Evolutionary conservation across 2,113 vertebrate species (phyloP), one percentile per base, ranked within the genome.

Genomic region (Merops nubicus): DNA sequence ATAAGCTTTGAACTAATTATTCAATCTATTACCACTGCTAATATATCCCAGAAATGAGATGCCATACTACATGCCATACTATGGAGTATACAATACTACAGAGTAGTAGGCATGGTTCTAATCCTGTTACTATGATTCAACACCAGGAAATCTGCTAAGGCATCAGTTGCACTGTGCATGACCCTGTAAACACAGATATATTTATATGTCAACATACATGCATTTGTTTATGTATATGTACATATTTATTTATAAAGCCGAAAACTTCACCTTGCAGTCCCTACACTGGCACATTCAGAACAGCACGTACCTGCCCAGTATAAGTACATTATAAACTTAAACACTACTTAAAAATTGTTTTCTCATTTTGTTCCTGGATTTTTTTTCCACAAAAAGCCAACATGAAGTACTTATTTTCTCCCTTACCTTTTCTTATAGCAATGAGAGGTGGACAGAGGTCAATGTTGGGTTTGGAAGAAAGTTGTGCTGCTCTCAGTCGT

Each of bases 361-460:
- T 81, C 38, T 54, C 28, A 8, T 29, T 81, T 60, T 53, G 12
- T 45, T 81, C 36, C 22, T 64, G 13, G 4, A 45, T 2, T 43
- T 57, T 31, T 69, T 48, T 85, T 9, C 36, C 17, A 33, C 12
- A 62, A 8, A 82, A 85, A 51, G 20, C 5, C 18, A 45, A 56
- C 10, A 53, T 15, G 7, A 94, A 62, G 14, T 48, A 45, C 13
- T 72, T 45, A 19, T 53, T 65, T 85, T 74, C 45, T 62, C 34
- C 29, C 91, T 88, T 96, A 98, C 97, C 96, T 96, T 96, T 97
- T 51, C 74, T 97, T 13, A 97, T 85, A 80, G 57, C 16, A 90
- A 97, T 60, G 4, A 97, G 89, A 63, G 97, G 97, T 8, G 97
- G 96, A 50, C 8, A 68, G 33, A 97, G 89, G 22, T 54, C 88